phyloP scores from a whole-genome alignment of 2,113 vertebrate species.

The Quiscalus mexicanus region DNA sequence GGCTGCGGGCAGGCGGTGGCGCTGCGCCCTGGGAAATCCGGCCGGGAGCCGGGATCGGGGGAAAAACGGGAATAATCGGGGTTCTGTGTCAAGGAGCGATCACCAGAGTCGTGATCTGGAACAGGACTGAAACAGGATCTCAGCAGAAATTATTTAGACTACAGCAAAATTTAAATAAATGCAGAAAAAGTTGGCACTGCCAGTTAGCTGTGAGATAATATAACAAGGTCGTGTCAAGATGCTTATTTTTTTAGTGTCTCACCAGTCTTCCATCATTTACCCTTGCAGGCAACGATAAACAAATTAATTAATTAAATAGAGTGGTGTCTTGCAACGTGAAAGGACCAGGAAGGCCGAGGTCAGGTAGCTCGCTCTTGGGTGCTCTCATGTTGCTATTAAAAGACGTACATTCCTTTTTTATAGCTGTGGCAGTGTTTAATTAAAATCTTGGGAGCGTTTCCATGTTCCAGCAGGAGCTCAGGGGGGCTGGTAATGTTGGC shows the following conservation, averaged over 20 bases:
- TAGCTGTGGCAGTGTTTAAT: not conserved
- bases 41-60: fast-evolving
- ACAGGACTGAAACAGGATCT: not conserved
- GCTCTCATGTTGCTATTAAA: not conserved
- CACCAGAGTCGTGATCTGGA: fast-evolving
- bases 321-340: not conserved
- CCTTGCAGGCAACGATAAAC: not conserved
- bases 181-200: not conserved
- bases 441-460: not conserved
- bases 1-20: not conserved
- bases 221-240: fast-evolving
- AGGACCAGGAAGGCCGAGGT: not conserved
- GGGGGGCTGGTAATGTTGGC: not conserved
- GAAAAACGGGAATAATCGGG: fast-evolving
- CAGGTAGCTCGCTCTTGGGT: fast-evolving
- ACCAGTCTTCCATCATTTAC: not conserved
- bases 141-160: not conserved
- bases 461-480: not conserved
- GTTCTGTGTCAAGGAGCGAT: not conserved
- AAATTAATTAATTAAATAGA: not conserved
- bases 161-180: not conserved
- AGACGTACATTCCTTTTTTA: not conserved
- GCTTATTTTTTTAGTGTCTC: not conserved
- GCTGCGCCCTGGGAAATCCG: slow-evolving; percentile 1
- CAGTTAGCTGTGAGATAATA: not conserved